These are phyloP conservation scores for Phymorhynchus buccinoides DNA, from an alignment of 1,140 invertebrate species.

Conservation along the genomic window DNA sequence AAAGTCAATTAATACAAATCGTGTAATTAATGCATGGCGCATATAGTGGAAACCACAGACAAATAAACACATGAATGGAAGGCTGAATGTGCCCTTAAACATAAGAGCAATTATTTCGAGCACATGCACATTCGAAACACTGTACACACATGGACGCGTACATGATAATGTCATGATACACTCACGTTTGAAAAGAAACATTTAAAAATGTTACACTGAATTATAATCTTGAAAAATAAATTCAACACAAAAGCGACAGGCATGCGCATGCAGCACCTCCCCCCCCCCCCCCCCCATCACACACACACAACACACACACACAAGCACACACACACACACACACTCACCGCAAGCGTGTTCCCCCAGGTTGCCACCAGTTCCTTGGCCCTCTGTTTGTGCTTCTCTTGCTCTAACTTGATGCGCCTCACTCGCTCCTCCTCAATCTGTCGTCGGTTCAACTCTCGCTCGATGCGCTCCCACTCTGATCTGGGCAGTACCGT, in stretches of 20 bases:
- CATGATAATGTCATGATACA: too few species aligned
- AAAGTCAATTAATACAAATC: neutral
- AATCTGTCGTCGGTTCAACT: conserved; percentile 69
- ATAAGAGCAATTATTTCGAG: neutral
- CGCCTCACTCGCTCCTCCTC: conserved; percentile 65
- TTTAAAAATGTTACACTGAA: too few species aligned
- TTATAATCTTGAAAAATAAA: too few species aligned
- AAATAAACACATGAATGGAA: neutral
- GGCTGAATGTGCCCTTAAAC: neutral
- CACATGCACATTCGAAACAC: neutral
- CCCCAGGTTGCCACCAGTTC: conserved; percentile 72
- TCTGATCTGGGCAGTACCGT: conserved; percentile 67
- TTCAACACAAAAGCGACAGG: too few species aligned
- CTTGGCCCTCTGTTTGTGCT: conserved; percentile 66
- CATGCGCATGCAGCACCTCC: too few species aligned
- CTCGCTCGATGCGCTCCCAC: conserved; percentile 69
- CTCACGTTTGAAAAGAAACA: too few species aligned
- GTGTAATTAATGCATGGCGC: neutral
- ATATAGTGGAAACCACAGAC: neutral
- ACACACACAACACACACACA: too few species aligned
- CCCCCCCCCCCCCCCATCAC: too few species aligned
- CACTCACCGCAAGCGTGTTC: neutral
- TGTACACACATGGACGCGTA: neutral
- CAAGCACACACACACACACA: too few species aligned
- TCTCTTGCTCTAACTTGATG: conserved; percentile 63